Percentiles rank a stretch among this genome's conserved stretches.
phyloP scores from a whole-genome alignment of 2,113 vertebrate genomes.

The Centrocercus urophasianus region DNA sequence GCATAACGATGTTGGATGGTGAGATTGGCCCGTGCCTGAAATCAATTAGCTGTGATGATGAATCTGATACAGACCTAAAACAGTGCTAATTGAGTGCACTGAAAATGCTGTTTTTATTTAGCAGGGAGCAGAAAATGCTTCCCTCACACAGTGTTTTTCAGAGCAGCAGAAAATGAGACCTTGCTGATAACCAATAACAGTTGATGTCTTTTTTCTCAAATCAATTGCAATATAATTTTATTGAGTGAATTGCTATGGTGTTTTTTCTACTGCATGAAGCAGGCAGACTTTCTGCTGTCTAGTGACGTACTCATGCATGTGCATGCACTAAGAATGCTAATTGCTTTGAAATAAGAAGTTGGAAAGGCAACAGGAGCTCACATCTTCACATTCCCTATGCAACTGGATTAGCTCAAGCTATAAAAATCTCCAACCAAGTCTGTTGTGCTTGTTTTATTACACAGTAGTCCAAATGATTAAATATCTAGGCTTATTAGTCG shows the following conservation, averaged over 20 bases:
- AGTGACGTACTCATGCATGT: neutral
- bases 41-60: conserved; percentile 36
- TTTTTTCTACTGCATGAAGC: conserved; percentile 11
- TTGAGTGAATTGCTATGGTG: neutral
- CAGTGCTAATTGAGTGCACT: conserved; percentile 27
- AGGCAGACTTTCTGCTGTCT: neutral
- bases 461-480: conserved; percentile 31
- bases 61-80: conserved; percentile 34
- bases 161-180: neutral
- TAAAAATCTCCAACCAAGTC: neutral
- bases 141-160: neutral
- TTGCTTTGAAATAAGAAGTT: conserved; percentile 38
- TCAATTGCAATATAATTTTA: neutral
- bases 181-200: neutral
- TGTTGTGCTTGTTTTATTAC: conserved; percentile 43
- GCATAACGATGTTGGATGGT: conserved; percentile 37
- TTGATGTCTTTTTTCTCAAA: neutral
- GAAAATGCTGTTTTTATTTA: conserved; percentile 32
- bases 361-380: neutral
- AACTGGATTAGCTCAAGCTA: conserved; percentile 29
- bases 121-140: neutral
- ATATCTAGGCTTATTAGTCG: conserved; percentile 29
- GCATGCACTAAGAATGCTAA: neutral
- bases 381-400: neutral
- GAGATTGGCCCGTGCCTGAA: conserved; percentile 51